Base-by-base conservation (phyloP, 1,140 invertebrate species). In the Limonius californicus region DNA sequence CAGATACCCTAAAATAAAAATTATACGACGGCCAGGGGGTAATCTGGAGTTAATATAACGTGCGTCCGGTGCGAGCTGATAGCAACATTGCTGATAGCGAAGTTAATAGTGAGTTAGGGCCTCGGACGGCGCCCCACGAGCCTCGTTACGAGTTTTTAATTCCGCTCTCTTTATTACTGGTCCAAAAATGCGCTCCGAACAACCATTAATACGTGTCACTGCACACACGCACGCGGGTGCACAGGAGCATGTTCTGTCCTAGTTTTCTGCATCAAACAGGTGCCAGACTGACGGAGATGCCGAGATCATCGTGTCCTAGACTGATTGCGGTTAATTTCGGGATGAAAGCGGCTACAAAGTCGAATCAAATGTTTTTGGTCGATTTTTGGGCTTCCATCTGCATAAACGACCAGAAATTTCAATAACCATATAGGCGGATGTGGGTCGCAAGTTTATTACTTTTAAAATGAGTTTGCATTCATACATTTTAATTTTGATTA, bases 131-230 rank as follows among this genome's bases (percentile, higher is more conserved):
- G 27, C 35, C 47, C 67, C 61, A 50, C 54, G 67, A 57, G 67
- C 54, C 39, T 59, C 61, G 64, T 68, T 68, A 68, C 67, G 67
- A 68, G 64, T 68, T 68, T 68, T 68, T 66, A 68, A 68, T 68
- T 68, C 61, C 57, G 39, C 54, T 62, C 42, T 64, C 63, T 64
- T 67, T 65, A 65, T 65, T 65, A 57, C 60, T 61, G 47, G 57
- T 58, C 63, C 57, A 68, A 65, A 65, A 67, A 68, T 58, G 30
- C 50, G 59, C 50, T 57, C 61, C 64, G 58, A 53, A 68, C 61
- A 54, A 68, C 61, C 66, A 66, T 62, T 63, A 66, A 66, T 63
- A 66, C 54, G 55, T 63, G 61, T 66, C 64, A 59, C 45, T 59
- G 15, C n/a, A 50, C 45, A 50, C 2, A 21, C 16, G 2, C 14